These are phyloP conservation scores for Noctuana brunneofusca DNA, from an alignment of 2,888 invertebrate species.

Conservation along the genomic window DNA sequence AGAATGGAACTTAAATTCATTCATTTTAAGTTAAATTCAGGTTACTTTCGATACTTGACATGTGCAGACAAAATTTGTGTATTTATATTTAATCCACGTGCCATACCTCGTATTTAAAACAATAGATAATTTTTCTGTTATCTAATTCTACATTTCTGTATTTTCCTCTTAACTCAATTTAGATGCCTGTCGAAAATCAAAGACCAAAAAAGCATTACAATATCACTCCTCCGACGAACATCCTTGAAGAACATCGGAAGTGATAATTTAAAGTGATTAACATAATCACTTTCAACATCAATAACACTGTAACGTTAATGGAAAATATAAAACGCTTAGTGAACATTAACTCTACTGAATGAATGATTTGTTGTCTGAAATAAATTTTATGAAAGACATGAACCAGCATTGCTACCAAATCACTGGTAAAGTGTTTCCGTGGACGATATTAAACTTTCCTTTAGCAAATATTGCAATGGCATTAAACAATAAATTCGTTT, in stretches of 20 bases:
- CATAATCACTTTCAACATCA: no score
- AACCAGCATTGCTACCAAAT: background rate
- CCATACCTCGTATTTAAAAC: background rate
- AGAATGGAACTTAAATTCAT: background rate
- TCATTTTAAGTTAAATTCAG: background rate
- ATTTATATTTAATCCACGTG: background rate
- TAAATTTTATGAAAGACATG: no score
- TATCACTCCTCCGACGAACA: no score
- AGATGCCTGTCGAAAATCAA: slow-evolving; percentile 13
- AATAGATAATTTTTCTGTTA: no score
- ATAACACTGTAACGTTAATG: no score
- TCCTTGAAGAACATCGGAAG: no score
- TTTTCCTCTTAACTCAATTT: background rate
- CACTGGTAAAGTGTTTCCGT: background rate
- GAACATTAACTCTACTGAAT: no score
- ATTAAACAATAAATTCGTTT: slow-evolving; percentile 44
- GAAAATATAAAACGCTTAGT: no score
- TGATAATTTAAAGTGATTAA: no score
- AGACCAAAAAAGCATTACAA: no score
- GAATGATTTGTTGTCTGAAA: background rate
- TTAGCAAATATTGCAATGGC: background rate
- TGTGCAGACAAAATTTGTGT: no score
- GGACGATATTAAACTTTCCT: background rate
- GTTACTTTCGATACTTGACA: background rate
- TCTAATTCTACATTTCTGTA: background rate